phyloP scores from a whole-genome alignment of 2,113 vertebrate species.

The Dasypus novemcinctus region DNA sequence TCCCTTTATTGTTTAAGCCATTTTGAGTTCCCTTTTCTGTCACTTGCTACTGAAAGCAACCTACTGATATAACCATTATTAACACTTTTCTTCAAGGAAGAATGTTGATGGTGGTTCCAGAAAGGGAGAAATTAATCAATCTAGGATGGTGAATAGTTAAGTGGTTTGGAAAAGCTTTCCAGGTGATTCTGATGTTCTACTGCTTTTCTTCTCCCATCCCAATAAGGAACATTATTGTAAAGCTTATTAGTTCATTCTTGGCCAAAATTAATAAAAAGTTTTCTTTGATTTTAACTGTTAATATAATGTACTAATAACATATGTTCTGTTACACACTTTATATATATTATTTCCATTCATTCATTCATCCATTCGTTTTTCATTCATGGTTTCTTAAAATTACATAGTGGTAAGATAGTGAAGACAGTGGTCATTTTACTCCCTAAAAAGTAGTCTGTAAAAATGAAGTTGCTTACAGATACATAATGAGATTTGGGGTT shows the following conservation, averaged over 20 bases:
- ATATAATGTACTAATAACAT: neutral
- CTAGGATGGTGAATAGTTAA: neutral
- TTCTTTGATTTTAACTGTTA: neutral
- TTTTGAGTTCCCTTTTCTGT: neutral
- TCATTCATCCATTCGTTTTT: neutral
- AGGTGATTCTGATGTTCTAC: neutral
- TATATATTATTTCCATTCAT: too few species aligned
- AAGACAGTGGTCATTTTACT: neutral
- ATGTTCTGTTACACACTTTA: neutral
- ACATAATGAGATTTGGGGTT: constrained; percentile 1
- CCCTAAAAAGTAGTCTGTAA: neutral
- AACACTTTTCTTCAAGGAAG: neutral
- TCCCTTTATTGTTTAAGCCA: neutral
- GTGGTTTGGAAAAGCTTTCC: neutral
- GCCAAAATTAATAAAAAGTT: neutral
- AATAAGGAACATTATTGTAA: neutral
- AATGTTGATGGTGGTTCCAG: neutral
- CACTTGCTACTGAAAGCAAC: neutral
- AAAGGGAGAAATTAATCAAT: neutral
- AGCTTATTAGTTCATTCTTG: neutral
- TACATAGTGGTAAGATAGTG: neutral
- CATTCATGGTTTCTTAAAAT: neutral
- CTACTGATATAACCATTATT: neutral
- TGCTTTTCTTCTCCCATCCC: neutral
- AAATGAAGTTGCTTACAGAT: neutral